Evolutionary conservation across 2,113 vertebrate genomes (phyloP), one percentile per base, ranked within the genome.

Genomic region (Mastomys natalensis): DNA sequence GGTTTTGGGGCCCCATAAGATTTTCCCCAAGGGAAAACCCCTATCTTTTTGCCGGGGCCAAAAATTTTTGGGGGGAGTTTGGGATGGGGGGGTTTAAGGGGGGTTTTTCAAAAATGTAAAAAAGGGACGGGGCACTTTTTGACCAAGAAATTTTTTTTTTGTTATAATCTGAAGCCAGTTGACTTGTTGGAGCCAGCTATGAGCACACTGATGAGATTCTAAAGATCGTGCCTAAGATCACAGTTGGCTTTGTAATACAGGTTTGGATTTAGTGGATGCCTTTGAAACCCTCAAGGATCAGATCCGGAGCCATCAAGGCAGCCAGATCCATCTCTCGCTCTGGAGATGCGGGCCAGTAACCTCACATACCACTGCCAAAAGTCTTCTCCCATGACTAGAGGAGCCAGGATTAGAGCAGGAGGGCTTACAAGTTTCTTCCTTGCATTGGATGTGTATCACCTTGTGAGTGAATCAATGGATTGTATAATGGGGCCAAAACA

Each of bases 211-310:
- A 22, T 0, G n/a, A 40, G 70, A 73, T 73, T 40, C 17, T 40
- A 4, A 10, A 73, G 70, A 73, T 73, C n/a, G 1, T 22, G n/a
- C n/a, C 70, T 40, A 73, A 73, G 70, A 73, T 40, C 7, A 73
- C 3, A 40, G 7, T 40, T n/a, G 40, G 22, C 7, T 73, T 40
- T 1, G 0, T 40, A 40, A 10, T 21, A 40, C 17, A 73, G 34
- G 6, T 19, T 6, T 19, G n/a, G 19, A 22, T 1, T 10, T 40
- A 22, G 1, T 10, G 0, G 8, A 40, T 10, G 19, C 19, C 37
- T 73, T 40, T 3, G 22, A 22, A 40, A 22, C 3, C n/a, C 19
- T 40, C 70, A n/a, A 16, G 70, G 37, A 21, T 73, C 37, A 40
- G 7, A 73, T 73, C 70, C 2, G 3, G n/a, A 22, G 19, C n/a